Evolutionary conservation across 2,888 invertebrate genomes (phyloP).

Genomic region (Chaetogeoica ovagalla): DNA sequence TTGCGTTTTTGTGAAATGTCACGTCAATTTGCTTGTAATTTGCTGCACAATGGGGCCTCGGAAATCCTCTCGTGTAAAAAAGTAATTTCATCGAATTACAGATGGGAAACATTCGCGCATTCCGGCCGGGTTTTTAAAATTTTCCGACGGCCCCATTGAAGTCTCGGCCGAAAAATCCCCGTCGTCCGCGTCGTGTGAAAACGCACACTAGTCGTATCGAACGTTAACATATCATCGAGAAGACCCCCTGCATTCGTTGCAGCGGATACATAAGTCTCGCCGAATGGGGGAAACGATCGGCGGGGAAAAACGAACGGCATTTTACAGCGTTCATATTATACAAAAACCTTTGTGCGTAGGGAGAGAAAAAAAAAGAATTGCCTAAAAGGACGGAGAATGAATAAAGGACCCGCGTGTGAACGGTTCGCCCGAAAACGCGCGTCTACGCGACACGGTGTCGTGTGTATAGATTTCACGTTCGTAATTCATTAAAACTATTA

Average conservation of each 20-base stretch:
- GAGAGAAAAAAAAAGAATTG: neutral
- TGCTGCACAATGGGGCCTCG: too few relatives aligned
- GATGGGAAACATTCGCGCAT: too few relatives aligned
- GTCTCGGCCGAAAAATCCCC: neutral
- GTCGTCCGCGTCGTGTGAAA: neutral
- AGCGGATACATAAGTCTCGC: slow-evolving; percentile 10
- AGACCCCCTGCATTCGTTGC: slow-evolving; percentile 12
- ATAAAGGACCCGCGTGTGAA: slow-evolving; percentile 1
- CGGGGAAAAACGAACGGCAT: neutral
- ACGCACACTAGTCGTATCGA: slow-evolving; percentile 7
- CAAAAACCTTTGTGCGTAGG: neutral
- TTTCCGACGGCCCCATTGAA: neutral
- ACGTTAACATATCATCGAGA: slow-evolving; percentile 42
- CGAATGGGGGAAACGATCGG: neutral
- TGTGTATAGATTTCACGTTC: slow-evolving; percentile 2
- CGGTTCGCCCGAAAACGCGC: neutral
- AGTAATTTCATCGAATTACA: neutral
- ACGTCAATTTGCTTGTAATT: too few relatives aligned
- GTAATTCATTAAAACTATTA: neutral
- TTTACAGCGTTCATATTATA: slow-evolving; percentile 13
- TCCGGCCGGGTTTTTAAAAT: too few relatives aligned
- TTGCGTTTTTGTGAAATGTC: too few relatives aligned
- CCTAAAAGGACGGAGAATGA: slow-evolving; percentile 2
- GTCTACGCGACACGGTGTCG: neutral
- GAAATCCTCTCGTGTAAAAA: too few relatives aligned